These are phyloP conservation scores for Laupala kohalensis DNA, from an alignment of 1,140 invertebrate species.

Conservation along the genomic window DNA sequence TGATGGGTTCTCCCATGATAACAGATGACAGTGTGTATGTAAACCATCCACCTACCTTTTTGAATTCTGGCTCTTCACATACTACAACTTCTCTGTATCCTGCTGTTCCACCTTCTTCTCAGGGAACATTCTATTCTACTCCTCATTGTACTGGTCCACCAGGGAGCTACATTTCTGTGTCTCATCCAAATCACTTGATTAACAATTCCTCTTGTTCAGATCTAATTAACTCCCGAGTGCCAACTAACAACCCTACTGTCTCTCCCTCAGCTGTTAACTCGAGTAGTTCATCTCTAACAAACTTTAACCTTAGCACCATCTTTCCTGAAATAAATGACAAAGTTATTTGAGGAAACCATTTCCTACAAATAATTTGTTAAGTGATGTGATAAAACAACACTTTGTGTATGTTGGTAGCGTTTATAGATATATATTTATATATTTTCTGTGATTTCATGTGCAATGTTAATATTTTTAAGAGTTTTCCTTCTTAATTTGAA, in stretches of 20 bases:
- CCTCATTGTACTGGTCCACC: not conserved
- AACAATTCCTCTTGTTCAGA: too few relatives aligned
- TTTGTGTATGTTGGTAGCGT: too few relatives aligned
- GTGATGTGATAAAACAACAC: too few relatives aligned
- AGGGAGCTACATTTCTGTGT: not conserved
- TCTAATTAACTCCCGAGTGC: slow-evolving; percentile 3
- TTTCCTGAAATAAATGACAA: slow-evolving; percentile 55
- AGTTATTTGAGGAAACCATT: slow-evolving; percentile 25
- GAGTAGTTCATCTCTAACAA: slow-evolving; percentile 34
- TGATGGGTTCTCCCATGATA: slow-evolving; percentile 25
- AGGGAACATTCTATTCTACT: slow-evolving; percentile 7
- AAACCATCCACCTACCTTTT: slow-evolving; percentile 1
- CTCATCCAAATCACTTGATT: not conserved
- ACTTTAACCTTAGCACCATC: slow-evolving; percentile 53
- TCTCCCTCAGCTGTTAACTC: slow-evolving; percentile 8
- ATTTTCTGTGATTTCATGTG: too few relatives aligned
- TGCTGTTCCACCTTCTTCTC: not conserved
- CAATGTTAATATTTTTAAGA: too few relatives aligned
- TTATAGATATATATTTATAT: too few relatives aligned
- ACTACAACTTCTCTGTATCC: slow-evolving; percentile 1
- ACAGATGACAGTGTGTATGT: slow-evolving; percentile 4
- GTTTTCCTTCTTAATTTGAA: too few relatives aligned
- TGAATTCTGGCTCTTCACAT: not conserved
- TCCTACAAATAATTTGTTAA: too few relatives aligned
- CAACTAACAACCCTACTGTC: not conserved